Percentiles rank a stretch among this genome's conserved stretches.
Evolutionary conservation across 2,113 vertebrate species (phyloP).

Genomic region (Eptesicus fuscus): DNA sequence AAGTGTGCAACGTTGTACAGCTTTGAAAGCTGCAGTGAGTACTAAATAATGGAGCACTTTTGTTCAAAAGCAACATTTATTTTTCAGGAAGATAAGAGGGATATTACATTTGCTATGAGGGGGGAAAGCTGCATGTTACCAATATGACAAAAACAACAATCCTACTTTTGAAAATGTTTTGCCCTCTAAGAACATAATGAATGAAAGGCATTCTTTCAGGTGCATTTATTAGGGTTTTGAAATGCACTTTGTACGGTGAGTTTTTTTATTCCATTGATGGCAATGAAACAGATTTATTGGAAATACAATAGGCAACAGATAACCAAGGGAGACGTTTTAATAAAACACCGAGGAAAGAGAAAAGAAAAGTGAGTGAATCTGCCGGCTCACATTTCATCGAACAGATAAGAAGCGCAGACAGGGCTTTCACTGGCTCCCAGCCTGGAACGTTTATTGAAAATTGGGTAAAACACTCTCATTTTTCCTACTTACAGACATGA

Average conservation of each 20-base stretch:
- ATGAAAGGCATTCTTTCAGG: slow-evolving; percentile 55
- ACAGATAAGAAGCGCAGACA: slow-evolving; percentile 72
- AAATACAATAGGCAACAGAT: slow-evolving; percentile 36
- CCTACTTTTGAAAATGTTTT: slow-evolving; percentile 67
- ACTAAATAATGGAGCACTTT: slow-evolving; percentile 62
- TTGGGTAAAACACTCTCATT: not conserved
- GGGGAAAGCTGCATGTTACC: slow-evolving; percentile 69
- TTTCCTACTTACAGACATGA: not conserved
- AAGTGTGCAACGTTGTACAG: not conserved
- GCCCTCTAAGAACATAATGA: slow-evolving; percentile 65
- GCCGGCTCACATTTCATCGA: slow-evolving; percentile 45
- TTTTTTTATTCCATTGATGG: slow-evolving; percentile 57
- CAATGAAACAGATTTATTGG: slow-evolving; percentile 58
- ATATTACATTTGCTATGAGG: slow-evolving; percentile 68
- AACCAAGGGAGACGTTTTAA: slow-evolving; percentile 51
- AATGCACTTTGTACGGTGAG: slow-evolving; percentile 60
- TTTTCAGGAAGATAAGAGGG: slow-evolving; percentile 75
- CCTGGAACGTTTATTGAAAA: not conserved
- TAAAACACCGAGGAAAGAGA: slow-evolving; percentile 40
- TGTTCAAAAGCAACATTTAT: slow-evolving; percentile 82
- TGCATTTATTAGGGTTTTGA: slow-evolving; percentile 57
- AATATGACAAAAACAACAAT: slow-evolving; percentile 65
- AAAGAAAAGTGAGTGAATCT: slow-evolving; percentile 11
- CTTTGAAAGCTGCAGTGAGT: slow-evolving; percentile 35
- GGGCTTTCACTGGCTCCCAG: not conserved